Evolutionary conservation across 2,113 vertebrate species (phyloP).

Genomic region (Hippocampus guttulatus): DNA sequence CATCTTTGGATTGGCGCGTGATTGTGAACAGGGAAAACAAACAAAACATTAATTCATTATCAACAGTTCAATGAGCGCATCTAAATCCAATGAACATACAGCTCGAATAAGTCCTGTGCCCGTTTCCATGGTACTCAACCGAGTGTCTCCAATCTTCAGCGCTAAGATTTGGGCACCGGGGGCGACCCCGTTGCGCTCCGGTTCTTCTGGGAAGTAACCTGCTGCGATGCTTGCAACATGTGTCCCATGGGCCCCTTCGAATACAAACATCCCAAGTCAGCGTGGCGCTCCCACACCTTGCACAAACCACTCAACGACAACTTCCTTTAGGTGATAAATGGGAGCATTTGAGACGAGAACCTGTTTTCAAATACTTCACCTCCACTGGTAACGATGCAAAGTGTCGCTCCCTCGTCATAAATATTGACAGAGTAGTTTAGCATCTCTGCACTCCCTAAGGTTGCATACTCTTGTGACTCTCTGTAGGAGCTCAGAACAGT

Average conservation of each 20-base stretch:
- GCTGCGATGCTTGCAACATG: slow-evolving; percentile 98
- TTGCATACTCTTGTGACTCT: slow-evolving; percentile 88
- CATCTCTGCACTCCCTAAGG: slow-evolving; percentile 93
- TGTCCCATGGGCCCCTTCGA: slow-evolving; percentile 90
- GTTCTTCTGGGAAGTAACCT: slow-evolving; percentile 93
- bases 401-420: slow-evolving; percentile 93
- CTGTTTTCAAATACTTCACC: slow-evolving; percentile 67
- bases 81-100: slow-evolving; percentile 62
- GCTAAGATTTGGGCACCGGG: slow-evolving; percentile 94
- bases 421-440: slow-evolving; percentile 95
- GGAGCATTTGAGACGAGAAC: background rate
- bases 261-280: slow-evolving; percentile 8
- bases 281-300: background rate
- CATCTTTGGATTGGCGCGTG: slow-evolving; percentile 75
- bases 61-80: background rate
- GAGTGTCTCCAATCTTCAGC: slow-evolving; percentile 93
- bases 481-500: slow-evolving; percentile 84
- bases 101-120: slow-evolving; percentile 97
- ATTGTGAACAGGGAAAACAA: background rate
- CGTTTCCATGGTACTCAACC: slow-evolving; percentile 98
- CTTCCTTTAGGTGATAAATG: background rate
- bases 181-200: slow-evolving; percentile 89
- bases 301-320: background rate
- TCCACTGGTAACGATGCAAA: slow-evolving; percentile 96
- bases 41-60: background rate